Evolutionary conservation across 1,140 invertebrate genomes (phyloP), one percentile per base, ranked within the genome.

Genomic region (Drosophila pandora): DNA sequence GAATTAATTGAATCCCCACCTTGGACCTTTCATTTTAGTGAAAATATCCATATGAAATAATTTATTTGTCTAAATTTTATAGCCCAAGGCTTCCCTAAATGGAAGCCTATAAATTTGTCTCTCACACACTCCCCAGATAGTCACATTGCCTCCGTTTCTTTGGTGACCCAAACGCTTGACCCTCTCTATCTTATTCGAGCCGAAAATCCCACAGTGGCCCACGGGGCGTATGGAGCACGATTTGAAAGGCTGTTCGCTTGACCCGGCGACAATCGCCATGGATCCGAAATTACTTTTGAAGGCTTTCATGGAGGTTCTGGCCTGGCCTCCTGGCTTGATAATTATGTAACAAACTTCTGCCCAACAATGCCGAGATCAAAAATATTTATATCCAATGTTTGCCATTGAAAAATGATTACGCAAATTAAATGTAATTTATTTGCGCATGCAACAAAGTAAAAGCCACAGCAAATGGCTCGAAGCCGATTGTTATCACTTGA

Each of bases 391-490:
- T 32, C 39, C 60, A 67, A 67, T 79, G 65, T 48, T 62, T 85
- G 81, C 77, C 77, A 85, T 85, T 81, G 73, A 85, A 81, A 77
- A 67, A 63, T 82, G 72, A 87, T 85, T 87, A 85, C 77, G 82
- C 68, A 85, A 85, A 85, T 85, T 87, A 85, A 87, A 82, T 71
- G 69, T 85, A 82, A 82, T 87, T 87, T 82, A 76, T 85, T 82
- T 81, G 72, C 25, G 59, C 62, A 58, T 72, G 58, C 57, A 60
- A 68, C 43, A 48, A 68, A 82, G 78, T 87, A 87, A 85, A 80
- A 78, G 61, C 63, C 34, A 80, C 28, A 55, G 57, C 22, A 70
- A 69, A 74, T 62, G 53, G 67, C 64, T 45, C 59, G 75, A 73
- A 80, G 59, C 65, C 34, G 83, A 88, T 88, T 76, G 70, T 79